phyloP scores from a whole-genome alignment of 2,797 vertebrate genomes.

The Tympanoctomys barrerae region DNA sequence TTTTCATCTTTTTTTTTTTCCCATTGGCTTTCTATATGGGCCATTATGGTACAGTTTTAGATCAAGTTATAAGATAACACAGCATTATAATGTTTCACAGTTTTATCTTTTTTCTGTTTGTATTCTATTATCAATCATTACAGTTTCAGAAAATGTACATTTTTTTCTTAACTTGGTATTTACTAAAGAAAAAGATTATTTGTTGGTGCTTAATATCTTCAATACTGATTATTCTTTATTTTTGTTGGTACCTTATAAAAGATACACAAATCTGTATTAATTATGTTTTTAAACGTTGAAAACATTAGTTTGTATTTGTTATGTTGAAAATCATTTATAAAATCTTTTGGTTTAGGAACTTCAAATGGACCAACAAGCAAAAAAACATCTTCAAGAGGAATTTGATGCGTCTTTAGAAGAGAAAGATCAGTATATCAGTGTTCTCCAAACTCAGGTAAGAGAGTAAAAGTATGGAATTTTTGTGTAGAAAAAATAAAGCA shows the following conservation, averaged over 20 bases:
- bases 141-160: background rate
- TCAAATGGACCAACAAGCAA: constrained; percentile 98
- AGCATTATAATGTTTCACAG: background rate
- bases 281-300: constrained; percentile 53
- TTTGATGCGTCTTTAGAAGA: constrained; percentile 97
- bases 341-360: constrained; percentile 91
- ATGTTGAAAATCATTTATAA: background rate
- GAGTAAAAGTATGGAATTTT: background rate
- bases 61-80: background rate
- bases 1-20: background rate
- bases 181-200: constrained; percentile 55
- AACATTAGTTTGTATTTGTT: constrained; percentile 67
- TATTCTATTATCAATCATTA: background rate
- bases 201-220: constrained; percentile 26
- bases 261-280: background rate
- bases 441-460: constrained; percentile 96
- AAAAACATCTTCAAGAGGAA: constrained; percentile 98
- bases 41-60: background rate
- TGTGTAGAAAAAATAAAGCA: background rate
- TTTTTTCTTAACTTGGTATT: constrained; percentile 42
- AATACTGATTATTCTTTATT: constrained; percentile 19
- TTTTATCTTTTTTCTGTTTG: background rate
- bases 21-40: background rate
- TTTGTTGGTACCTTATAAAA: constrained; percentile 34
- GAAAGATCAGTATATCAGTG: constrained; percentile 98